Percentiles rank a stretch among this genome's conserved stretches.
Conservation (phyloP, 1,140 invertebrate genomes). For the Hycleus cichorii region DNA sequence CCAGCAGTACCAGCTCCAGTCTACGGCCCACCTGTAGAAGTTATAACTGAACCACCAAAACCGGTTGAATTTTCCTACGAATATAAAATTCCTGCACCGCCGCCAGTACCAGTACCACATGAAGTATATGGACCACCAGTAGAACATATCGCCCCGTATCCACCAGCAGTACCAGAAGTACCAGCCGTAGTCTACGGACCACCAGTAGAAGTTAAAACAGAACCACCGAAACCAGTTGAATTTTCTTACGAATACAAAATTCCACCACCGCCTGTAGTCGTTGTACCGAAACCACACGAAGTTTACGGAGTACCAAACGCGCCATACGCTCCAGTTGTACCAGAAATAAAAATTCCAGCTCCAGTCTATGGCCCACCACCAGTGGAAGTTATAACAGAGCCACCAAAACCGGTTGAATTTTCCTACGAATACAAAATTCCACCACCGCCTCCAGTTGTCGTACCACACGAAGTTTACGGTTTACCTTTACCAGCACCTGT, state of each 20-base stretch:
- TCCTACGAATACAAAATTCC: constrained; percentile 4
- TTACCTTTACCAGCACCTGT: neutral
- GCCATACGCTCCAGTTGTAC: no score
- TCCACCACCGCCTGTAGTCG: neutral
- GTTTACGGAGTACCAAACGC: neutral
- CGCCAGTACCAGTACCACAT: neutral
- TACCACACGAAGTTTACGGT: neutral
- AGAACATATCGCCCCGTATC: no score
- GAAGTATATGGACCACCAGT: neutral
- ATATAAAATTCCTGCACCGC: neutral
- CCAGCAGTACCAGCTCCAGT: neutral
- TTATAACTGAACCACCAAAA: neutral
- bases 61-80: constrained; percentile 1
- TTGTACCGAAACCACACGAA: neutral
- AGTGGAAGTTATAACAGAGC: neutral
- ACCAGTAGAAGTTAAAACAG: neutral
- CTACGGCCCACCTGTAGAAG: neutral
- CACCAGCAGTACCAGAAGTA: neutral
- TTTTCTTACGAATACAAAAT: constrained; percentile 1
- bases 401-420: neutral
- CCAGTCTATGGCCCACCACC: no score
- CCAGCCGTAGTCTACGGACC: no score
- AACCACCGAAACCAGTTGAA: neutral
- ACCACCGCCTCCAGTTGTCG: no score
- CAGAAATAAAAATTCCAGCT: no score